A percentile compares a stretch with the other conserved stretches of the same genome.
Conservation (phyloP, 1,140 invertebrate species). For the Aphidius ervi region DNA sequence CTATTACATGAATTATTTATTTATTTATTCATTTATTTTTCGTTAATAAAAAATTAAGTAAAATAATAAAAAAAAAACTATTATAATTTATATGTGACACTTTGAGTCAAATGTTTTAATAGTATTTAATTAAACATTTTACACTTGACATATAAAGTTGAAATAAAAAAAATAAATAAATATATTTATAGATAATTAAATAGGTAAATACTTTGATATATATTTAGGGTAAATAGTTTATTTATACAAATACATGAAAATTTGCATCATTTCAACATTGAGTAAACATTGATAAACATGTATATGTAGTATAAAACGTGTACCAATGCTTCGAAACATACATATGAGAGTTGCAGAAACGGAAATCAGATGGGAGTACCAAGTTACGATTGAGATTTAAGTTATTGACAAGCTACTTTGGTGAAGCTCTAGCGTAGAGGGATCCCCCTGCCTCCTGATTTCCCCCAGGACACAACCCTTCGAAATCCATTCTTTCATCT, state of each 20-base stretch:
- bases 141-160: no score
- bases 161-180: no score
- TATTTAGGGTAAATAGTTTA: no score
- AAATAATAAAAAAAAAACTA: no score
- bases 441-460: slow-evolving; percentile 48
- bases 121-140: no score
- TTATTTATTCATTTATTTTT: no score
- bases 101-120: no score
- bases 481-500: slow-evolving; percentile 50
- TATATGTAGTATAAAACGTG: slow-evolving; percentile 2
- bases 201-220: no score
- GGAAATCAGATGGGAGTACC: slow-evolving; percentile 48
- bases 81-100: no score
- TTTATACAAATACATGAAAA: neutral
- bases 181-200: no score
- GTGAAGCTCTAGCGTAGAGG: slow-evolving; percentile 38
- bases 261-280: slow-evolving; percentile 6
- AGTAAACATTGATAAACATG: slow-evolving; percentile 1
- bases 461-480: slow-evolving; percentile 49
- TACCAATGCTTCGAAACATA: slow-evolving; percentile 6
- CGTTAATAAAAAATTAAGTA: no score
- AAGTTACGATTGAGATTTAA: slow-evolving; percentile 55
- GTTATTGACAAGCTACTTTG: slow-evolving; percentile 56
- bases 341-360: slow-evolving; percentile 34
- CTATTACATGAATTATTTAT: no score